Conservation (phyloP, 2,888 invertebrate genomes). For the Argyresthia goedartella region DNA sequence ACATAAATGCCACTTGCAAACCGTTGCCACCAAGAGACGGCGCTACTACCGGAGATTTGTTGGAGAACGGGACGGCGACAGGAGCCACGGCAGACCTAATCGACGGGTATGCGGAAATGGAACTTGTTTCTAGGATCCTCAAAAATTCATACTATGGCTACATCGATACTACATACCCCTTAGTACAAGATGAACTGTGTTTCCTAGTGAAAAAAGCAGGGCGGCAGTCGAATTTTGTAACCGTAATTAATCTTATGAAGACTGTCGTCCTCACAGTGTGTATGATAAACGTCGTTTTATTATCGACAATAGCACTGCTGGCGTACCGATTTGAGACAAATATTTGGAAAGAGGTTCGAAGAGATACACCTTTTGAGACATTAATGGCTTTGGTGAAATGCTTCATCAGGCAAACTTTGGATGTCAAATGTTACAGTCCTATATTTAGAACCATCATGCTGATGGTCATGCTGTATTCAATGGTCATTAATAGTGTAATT, state of each 20-base stretch:
- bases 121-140: constrained; percentile 65
- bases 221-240: constrained; percentile 58
- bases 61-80: constrained; percentile 53
- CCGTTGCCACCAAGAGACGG: constrained; percentile 46
- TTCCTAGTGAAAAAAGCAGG: constrained; percentile 64
- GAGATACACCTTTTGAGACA: constrained; percentile 25
- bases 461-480: constrained; percentile 45
- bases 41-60: constrained; percentile 49
- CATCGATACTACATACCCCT: constrained; percentile 64
- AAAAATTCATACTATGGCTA: constrained; percentile 56
- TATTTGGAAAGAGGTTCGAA: constrained; percentile 27
- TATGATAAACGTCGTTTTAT: constrained; percentile 28
- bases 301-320: constrained; percentile 29
- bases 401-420: constrained; percentile 51
- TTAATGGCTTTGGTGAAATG: constrained; percentile 47
- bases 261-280: constrained; percentile 34
- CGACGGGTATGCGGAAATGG: constrained; percentile 65
- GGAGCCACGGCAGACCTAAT: constrained; percentile 55
- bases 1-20: constrained; percentile 48
- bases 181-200: constrained; percentile 67
- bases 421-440: constrained; percentile 42
- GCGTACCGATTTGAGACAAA: constrained; percentile 36
- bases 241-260: constrained; percentile 42
- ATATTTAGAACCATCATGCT: constrained; percentile 39
- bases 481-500: constrained; percentile 52